Conservation (phyloP, 2,113 vertebrate species). For the Australoheros scitulus region DNA sequence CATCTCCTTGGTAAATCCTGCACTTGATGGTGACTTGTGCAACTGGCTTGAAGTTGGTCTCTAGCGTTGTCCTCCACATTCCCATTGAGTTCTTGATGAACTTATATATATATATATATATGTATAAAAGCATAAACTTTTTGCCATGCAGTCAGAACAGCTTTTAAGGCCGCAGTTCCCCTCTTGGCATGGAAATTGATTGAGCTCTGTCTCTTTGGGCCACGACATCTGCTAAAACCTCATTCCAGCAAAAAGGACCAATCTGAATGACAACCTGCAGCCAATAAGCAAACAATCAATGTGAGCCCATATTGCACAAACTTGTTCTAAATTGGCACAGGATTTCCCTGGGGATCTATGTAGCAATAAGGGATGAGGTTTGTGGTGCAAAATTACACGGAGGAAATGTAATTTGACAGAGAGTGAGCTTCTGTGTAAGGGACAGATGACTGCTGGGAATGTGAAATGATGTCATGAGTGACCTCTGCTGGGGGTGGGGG, state of each 20-base stretch:
- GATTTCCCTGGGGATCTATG: slow-evolving; percentile 69
- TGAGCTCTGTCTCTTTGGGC: slow-evolving; percentile 44
- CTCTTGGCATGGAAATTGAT: slow-evolving; percentile 33
- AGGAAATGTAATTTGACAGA: slow-evolving; percentile 62
- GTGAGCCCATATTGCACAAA: slow-evolving; percentile 25
- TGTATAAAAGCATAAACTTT: neutral
- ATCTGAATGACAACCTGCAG: slow-evolving; percentile 64
- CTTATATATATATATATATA: too few species aligned
- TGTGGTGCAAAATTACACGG: slow-evolving; percentile 54
- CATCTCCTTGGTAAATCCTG: too few species aligned
- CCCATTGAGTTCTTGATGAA: too few species aligned
- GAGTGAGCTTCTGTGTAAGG: slow-evolving; percentile 24
- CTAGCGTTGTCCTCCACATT: too few species aligned
- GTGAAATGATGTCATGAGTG: slow-evolving; percentile 13
- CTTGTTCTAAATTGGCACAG: slow-evolving; percentile 44
- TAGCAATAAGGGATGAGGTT: slow-evolving; percentile 34
- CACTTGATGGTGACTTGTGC: too few species aligned
- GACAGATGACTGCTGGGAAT: slow-evolving; percentile 1
- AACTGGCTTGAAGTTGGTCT: too few species aligned
- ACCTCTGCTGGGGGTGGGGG: slow-evolving; percentile 30
- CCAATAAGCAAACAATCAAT: slow-evolving; percentile 70
- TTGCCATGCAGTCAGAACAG: neutral
- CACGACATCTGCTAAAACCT: slow-evolving; percentile 46
- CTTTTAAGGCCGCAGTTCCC: neutral
- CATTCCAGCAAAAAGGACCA: slow-evolving; percentile 32